Conservation (phyloP, 2,113 vertebrate species). For the Lamprologus lemairii region DNA sequence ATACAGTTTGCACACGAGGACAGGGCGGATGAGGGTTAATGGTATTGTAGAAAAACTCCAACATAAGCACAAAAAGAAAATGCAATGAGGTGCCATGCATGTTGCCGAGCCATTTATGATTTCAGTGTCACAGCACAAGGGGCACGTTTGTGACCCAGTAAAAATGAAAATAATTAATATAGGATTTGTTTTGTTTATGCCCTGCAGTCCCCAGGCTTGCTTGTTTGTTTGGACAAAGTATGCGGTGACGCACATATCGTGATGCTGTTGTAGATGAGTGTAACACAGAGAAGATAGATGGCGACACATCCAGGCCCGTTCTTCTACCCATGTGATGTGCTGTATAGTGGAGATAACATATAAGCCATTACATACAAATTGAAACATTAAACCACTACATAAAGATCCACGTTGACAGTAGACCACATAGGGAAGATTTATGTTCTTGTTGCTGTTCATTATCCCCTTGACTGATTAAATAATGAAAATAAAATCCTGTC, state of each 20-base stretch:
- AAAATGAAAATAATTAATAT: background rate
- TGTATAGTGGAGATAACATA: background rate
- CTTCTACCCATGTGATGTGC: background rate
- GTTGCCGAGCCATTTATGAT: background rate
- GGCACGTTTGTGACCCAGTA: background rate
- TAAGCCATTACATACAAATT: background rate
- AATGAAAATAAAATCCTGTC: background rate
- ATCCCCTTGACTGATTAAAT: background rate
- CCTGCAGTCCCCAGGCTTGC: background rate
- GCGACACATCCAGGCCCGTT: background rate
- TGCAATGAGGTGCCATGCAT: background rate
- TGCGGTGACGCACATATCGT: constrained; percentile 6
- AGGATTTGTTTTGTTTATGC: background rate
- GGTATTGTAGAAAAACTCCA: constrained; percentile 5
- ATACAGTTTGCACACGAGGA: background rate
- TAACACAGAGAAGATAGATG: background rate
- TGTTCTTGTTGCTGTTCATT: background rate
- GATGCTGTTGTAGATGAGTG: constrained; percentile 16
- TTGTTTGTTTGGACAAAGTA: background rate
- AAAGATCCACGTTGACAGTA: background rate
- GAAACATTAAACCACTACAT: background rate
- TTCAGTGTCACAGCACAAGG: background rate
- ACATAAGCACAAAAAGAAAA: constrained; percentile 4
- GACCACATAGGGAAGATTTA: background rate
- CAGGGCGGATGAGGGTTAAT: constrained; percentile 42